Evolutionary conservation across 37 sponge, comb jelly and placozoan species (phyloP).

Genomic region (Cliona cf. orientalis): DNA sequence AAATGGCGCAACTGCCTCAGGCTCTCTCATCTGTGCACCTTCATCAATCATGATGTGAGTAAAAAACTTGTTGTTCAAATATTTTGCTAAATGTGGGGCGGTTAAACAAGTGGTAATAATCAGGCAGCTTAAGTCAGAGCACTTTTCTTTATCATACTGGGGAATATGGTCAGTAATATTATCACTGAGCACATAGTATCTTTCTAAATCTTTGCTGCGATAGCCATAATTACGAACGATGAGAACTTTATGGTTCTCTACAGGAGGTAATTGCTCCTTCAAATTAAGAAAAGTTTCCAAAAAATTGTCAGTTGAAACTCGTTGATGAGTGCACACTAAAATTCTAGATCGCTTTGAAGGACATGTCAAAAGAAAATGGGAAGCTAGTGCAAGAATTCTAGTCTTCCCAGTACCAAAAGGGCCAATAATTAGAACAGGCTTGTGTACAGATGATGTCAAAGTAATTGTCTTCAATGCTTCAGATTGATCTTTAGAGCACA

Average conservation of each 20-base stretch:
- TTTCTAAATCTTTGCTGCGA: no score
- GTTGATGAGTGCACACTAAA: constrained; percentile 46
- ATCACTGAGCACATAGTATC: no score
- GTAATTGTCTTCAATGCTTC: constrained; percentile 10
- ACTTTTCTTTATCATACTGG: not conserved
- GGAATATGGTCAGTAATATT: no score
- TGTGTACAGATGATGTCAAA: not conserved
- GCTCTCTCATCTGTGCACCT: constrained; percentile 66
- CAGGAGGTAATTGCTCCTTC: no score
- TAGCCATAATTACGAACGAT: not conserved
- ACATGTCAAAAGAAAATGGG: not conserved
- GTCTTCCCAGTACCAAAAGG: constrained; percentile 76
- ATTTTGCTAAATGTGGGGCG: not conserved
- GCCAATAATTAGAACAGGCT: constrained; percentile 55
- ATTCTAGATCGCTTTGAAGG: not conserved
- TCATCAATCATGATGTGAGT: constrained; percentile 77
- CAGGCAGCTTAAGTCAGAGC: not conserved
- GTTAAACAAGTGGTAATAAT: constrained; percentile 41
- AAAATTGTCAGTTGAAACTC: constrained; percentile 52
- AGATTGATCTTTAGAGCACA: constrained; percentile 27
- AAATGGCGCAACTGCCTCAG: constrained; percentile 61
- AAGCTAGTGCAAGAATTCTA: constrained; percentile 48
- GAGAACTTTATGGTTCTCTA: no score
- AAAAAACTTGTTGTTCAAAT: constrained; percentile 37
- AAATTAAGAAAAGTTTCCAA: constrained; percentile 18